Conservation (phyloP, 2,113 vertebrate species). For the Myanophis thanlyinensis region DNA sequence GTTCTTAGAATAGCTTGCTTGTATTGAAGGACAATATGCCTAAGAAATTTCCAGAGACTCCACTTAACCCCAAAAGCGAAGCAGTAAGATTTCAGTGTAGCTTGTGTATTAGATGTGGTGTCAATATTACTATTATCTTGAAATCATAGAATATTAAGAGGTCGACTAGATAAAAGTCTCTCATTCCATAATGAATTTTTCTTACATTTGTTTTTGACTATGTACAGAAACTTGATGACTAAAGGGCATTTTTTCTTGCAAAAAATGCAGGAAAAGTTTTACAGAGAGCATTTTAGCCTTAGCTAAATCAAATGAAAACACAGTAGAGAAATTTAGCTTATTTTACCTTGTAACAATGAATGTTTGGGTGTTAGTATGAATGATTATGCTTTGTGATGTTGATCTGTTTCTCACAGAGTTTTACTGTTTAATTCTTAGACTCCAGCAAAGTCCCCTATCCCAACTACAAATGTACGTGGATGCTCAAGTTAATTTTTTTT, state of each 20-base stretch:
- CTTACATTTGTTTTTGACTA: not conserved
- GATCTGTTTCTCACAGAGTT: not conserved
- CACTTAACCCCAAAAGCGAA: not conserved
- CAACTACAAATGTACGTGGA: not conserved
- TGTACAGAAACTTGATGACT: not conserved
- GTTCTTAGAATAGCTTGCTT: not conserved
- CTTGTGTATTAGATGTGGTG: not conserved
- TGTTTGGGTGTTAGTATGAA: not conserved
- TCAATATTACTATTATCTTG: not conserved
- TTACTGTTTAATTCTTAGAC: not conserved
- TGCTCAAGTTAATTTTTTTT: not conserved
- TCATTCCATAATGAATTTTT: not conserved
- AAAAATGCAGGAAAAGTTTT: not conserved
- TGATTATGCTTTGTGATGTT: not conserved
- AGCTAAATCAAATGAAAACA: not conserved
- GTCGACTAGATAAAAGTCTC: not conserved
- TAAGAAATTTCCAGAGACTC: not conserved
- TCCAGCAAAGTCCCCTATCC: not conserved
- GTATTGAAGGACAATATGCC: not conserved
- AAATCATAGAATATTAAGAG: not conserved
- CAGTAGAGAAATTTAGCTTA: not conserved
- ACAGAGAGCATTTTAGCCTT: not conserved
- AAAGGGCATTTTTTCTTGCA: not conserved
- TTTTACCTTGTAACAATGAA: rapidly evolving
- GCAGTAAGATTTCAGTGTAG: not conserved